Percentiles rank a stretch among this genome's conserved stretches.
phyloP scores from a whole-genome alignment of 2,113 vertebrate species.

The Rhabdomys dilectus region DNA sequence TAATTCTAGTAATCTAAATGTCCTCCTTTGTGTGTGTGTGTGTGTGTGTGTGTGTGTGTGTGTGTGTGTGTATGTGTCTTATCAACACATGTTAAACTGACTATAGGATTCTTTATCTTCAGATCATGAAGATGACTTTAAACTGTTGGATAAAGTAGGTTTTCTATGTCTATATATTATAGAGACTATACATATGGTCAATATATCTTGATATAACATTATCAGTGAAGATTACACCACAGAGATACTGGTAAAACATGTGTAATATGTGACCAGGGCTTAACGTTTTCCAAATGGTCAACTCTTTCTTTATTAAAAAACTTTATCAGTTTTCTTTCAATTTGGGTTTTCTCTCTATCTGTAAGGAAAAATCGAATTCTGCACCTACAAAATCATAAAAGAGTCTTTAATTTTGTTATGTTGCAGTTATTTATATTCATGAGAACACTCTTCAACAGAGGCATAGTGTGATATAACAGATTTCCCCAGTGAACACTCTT shows the following conservation, averaged over 20 bases:
- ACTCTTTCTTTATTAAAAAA: conserved; percentile 35
- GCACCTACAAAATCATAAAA: conserved; percentile 49
- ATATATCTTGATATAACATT: conserved; percentile 68
- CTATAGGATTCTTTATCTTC: conserved; percentile 31
- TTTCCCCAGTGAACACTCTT: accelerated
- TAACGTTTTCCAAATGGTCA: conserved; percentile 32
- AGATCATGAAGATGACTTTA: neutral
- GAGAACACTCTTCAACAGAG: conserved; percentile 42
- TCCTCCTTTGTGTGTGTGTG: conserved; percentile 31
- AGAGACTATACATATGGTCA: neutral
- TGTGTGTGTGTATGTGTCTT: conserved; percentile 25
- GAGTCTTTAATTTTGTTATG: conserved; percentile 64
- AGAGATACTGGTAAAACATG: conserved; percentile 59
- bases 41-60: neutral
- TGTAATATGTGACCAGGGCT: conserved; percentile 58
- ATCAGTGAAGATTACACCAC: conserved; percentile 63
- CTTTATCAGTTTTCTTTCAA: conserved; percentile 42
- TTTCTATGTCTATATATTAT: neutral
- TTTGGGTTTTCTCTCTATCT: conserved; percentile 65
- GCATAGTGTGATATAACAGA: neutral
- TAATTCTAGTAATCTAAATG: conserved; percentile 75
- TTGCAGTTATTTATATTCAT: conserved; percentile 25
- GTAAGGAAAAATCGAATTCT: conserved; percentile 41
- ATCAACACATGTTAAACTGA: conserved; percentile 29
- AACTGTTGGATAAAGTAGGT: neutral